Evolutionary conservation across 1,140 invertebrate species (phyloP).

Genomic region (Lepidurus packardi): DNA sequence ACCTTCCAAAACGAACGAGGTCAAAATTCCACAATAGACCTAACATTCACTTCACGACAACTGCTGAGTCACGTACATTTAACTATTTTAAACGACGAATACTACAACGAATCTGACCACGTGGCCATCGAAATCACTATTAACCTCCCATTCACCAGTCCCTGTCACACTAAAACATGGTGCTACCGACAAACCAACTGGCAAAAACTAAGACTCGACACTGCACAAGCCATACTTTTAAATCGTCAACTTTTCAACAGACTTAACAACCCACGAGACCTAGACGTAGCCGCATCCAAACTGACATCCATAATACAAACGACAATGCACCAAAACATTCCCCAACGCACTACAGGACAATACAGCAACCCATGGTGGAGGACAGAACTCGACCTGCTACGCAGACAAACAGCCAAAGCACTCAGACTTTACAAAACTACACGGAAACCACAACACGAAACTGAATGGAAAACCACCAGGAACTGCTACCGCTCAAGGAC

Average conservation of each 20-base stretch:
- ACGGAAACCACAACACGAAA: background rate
- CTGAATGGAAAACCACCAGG: background rate
- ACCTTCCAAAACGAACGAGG: conserved; percentile 27
- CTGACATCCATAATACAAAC: background rate
- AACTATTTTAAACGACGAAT: background rate
- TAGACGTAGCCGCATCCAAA: background rate
- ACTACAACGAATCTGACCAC: background rate
- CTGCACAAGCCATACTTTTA: too few relatives aligned
- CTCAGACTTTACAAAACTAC: background rate
- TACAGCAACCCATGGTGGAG: background rate
- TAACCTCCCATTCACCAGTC: background rate
- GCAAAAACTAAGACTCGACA: too few relatives aligned
- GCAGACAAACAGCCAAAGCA: background rate
- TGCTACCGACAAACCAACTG: too few relatives aligned
- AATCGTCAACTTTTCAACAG: background rate
- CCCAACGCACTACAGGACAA: background rate
- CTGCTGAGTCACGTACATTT: background rate
- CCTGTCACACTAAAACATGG: background rate
- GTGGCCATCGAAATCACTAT: background rate
- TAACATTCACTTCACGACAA: conserved; percentile 5
- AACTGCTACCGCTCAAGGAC: background rate
- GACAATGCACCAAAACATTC: background rate
- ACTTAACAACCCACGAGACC: background rate
- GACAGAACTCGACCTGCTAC: background rate
- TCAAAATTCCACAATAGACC: conserved; percentile 16